These are phyloP conservation scores for Ciona savignyi DNA, from an alignment of 23 tunicate genomes.

Conservation along the genomic window DNA sequence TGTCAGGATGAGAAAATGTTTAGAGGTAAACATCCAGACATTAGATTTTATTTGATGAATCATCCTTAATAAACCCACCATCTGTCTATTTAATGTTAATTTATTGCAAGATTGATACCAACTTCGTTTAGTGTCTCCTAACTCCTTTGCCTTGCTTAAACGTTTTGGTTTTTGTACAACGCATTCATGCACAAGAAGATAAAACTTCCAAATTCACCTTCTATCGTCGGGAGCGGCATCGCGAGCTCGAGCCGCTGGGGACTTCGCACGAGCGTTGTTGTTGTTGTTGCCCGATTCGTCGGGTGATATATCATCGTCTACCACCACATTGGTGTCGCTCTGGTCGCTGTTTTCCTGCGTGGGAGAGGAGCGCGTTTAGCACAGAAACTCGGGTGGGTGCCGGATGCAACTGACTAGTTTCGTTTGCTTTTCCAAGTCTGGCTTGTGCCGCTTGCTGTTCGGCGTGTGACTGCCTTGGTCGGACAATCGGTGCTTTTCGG, in stretches of 20 bases:
- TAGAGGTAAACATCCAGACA: no score
- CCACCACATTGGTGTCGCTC: conserved; percentile 82
- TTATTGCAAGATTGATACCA: no score
- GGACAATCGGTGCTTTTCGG: conserved; percentile 44
- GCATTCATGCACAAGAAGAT: no score
- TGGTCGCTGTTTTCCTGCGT: conserved; percentile 65
- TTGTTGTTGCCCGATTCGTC: conserved; percentile 10
- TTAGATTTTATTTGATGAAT: no score
- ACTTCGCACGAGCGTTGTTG: conserved; percentile 12
- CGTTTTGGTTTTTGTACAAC: no score
- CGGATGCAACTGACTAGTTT: conserved; percentile 22
- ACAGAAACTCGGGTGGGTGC: neutral
- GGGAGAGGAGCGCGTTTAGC: neutral
- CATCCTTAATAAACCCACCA: no score
- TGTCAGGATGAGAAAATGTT: no score
- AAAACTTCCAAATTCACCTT: conserved; percentile 4
- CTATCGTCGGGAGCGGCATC: conserved; percentile 10
- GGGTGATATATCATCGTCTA: conserved; percentile 64
- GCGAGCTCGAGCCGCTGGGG: conserved; percentile 17
- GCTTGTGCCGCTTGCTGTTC: conserved; percentile 41
- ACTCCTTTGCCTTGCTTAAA: no score
- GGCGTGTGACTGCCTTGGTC: conserved; percentile 29
- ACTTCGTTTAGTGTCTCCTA: no score
- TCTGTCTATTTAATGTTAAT: no score
- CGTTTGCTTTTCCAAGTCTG: conserved; percentile 34